Evolutionary conservation across 2,797 vertebrate species (phyloP).

Genomic region (Hirundo rustica): DNA sequence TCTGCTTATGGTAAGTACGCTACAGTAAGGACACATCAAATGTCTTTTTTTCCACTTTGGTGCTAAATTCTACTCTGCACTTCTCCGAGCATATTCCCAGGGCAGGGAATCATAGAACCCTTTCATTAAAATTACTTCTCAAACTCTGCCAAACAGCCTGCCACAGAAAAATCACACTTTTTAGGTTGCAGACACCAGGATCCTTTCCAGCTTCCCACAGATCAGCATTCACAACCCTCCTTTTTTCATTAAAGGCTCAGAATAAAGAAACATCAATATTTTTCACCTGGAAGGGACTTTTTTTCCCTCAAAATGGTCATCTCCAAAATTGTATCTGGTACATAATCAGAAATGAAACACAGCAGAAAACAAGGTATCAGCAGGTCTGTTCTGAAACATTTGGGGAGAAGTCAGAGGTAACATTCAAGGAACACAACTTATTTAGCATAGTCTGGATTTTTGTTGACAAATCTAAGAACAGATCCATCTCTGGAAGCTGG

Average conservation of each 20-base stretch:
- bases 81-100: neutral
- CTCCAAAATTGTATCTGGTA: fast-evolving
- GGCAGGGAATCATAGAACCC: neutral
- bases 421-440: neutral
- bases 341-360: neutral
- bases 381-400: neutral
- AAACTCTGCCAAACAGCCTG: neutral
- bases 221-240: neutral
- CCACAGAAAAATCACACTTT: neutral
- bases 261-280: neutral
- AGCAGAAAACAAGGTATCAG: neutral
- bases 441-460: neutral
- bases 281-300: neutral
- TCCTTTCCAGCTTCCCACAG: neutral
- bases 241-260: neutral
- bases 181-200: neutral
- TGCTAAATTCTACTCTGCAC: neutral
- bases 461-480: neutral
- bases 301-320: neutral
- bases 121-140: neutral
- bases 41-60: neutral
- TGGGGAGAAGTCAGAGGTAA: neutral
- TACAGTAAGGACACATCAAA: neutral
- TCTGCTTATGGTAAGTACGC: fast-evolving
- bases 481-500: neutral